Evolutionary conservation across 2,888 invertebrate genomes (phyloP).

Genomic region (Hetaerina titia): DNA sequence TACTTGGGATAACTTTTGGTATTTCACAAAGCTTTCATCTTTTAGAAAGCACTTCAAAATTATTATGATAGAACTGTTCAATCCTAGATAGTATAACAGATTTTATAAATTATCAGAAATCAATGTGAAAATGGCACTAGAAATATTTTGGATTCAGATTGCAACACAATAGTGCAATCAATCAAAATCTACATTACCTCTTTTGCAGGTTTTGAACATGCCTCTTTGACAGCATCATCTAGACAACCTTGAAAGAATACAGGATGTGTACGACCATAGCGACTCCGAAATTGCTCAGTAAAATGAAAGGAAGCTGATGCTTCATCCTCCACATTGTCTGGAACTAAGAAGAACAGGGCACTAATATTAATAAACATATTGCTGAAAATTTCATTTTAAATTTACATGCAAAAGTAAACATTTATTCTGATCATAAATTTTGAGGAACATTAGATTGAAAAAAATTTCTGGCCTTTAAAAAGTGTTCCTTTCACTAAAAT

Average conservation of each 20-base stretch:
- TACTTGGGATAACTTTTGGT: too few relatives aligned
- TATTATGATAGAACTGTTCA: too few relatives aligned
- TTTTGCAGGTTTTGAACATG: slow-evolving; percentile 92
- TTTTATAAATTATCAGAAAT: too few relatives aligned
- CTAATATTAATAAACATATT: neutral
- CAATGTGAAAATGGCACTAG: too few relatives aligned
- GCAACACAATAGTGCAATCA: neutral
- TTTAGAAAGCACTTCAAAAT: too few relatives aligned
- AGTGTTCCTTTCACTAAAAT: too few relatives aligned
- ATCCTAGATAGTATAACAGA: too few relatives aligned
- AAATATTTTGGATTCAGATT: neutral
- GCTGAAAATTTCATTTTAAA: neutral
- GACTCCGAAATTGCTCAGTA: slow-evolving; percentile 89
- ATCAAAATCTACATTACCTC: slow-evolving; percentile 82
- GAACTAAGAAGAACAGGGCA: slow-evolving; percentile 81
- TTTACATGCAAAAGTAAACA: slow-evolving; percentile 4
- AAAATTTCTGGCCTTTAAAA: too few relatives aligned
- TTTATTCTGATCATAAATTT: neutral
- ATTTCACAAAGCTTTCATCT: too few relatives aligned
- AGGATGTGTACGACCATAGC: slow-evolving; percentile 93
- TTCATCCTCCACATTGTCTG: slow-evolving; percentile 92
- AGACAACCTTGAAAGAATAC: slow-evolving; percentile 94
- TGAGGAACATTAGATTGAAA: too few relatives aligned
- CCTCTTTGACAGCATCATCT: slow-evolving; percentile 94
- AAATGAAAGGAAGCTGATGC: slow-evolving; percentile 92